Percentiles rank a stretch among this genome's conserved stretches.
Evolutionary conservation across 2,888 invertebrate species (phyloP).

Genomic region (Eledone cirrhosa): DNA sequence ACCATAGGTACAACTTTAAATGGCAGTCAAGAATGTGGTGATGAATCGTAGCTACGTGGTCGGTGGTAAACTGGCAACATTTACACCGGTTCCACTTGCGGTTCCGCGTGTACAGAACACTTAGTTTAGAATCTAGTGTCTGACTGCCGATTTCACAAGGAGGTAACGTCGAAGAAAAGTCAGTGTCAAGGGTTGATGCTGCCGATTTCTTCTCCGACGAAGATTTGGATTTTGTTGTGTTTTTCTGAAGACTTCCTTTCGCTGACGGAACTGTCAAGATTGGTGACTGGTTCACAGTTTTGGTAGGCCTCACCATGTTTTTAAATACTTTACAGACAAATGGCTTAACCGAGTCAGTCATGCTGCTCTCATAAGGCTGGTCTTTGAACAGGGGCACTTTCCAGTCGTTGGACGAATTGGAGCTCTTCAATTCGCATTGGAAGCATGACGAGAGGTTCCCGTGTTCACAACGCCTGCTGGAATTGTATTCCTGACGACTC

Average conservation of each 20-base stretch:
- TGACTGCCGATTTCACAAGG: conserved; percentile 15
- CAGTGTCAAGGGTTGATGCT: neutral
- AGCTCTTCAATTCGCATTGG: neutral
- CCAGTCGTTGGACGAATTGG: neutral
- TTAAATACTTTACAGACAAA: conserved; percentile 20
- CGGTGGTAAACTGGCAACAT: conserved; percentile 21
- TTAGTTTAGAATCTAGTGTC: conserved; percentile 4
- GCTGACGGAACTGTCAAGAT: conserved; percentile 21
- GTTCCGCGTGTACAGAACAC: conserved; percentile 14
- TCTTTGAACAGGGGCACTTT: neutral
- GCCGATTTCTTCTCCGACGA: neutral
- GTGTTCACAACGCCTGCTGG: neutral
- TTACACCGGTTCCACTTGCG: conserved; percentile 25
- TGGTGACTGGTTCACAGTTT: neutral
- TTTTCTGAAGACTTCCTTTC: neutral
- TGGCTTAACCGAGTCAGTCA: neutral
- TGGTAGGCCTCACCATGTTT: conserved; percentile 24
- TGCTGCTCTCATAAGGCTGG: neutral
- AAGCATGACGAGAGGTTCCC: conserved; percentile 7
- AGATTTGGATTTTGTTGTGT: neutral
- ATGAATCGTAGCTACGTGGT: conserved; percentile 7
- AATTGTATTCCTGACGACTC: neutral
- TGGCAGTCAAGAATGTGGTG: conserved; percentile 36
- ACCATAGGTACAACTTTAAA: conserved; percentile 52
- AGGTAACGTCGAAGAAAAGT: neutral